Percentiles rank a stretch among this genome's conserved stretches.
These are phyloP conservation scores for Fistularia tabacaria DNA, from an alignment of 2,797 vertebrate species.

Conservation along the genomic window DNA sequence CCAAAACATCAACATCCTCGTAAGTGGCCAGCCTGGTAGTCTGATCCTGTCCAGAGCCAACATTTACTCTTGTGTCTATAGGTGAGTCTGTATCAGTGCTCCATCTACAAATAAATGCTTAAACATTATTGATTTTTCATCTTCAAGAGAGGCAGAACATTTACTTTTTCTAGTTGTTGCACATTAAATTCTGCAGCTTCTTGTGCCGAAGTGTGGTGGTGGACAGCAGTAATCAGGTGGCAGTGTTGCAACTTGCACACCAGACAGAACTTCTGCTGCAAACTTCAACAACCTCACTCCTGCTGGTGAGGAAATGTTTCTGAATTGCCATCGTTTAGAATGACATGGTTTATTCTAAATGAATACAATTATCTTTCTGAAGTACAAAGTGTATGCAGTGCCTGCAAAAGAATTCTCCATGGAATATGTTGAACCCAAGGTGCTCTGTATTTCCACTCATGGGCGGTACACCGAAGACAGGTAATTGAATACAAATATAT, in stretches of 20 bases:
- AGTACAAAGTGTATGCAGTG: slow-evolving; percentile 87
- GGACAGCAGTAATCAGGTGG: slow-evolving; percentile 72
- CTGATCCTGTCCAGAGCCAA: slow-evolving; percentile 72
- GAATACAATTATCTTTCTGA: slow-evolving; percentile 20
- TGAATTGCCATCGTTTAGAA: not conserved
- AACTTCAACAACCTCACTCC: slow-evolving; percentile 68
- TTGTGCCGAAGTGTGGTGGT: slow-evolving; percentile 84
- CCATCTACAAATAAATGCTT: not conserved
- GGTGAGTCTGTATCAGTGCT: slow-evolving; percentile 58
- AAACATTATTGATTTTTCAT: not conserved
- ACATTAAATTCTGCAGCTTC: slow-evolving; percentile 68
- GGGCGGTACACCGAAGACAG: slow-evolving; percentile 75
- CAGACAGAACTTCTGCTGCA: slow-evolving; percentile 76
- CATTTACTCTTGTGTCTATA: slow-evolving; percentile 88
- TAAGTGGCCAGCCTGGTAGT: slow-evolving; percentile 60
- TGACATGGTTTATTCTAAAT: slow-evolving; percentile 15
- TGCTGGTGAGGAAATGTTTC: slow-evolving; percentile 76
- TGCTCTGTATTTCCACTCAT: slow-evolving; percentile 83
- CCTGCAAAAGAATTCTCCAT: slow-evolving; percentile 81
- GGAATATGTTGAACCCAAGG: slow-evolving; percentile 81
- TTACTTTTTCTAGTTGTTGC: not conserved
- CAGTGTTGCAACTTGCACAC: slow-evolving; percentile 74
- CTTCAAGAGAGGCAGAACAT: not conserved
- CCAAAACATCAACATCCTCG: slow-evolving; percentile 70
- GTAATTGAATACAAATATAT: slow-evolving; percentile 55